These are phyloP conservation scores for Platichthys stellatus DNA, from an alignment of 2,113 vertebrate genomes.

Conservation along the genomic window DNA sequence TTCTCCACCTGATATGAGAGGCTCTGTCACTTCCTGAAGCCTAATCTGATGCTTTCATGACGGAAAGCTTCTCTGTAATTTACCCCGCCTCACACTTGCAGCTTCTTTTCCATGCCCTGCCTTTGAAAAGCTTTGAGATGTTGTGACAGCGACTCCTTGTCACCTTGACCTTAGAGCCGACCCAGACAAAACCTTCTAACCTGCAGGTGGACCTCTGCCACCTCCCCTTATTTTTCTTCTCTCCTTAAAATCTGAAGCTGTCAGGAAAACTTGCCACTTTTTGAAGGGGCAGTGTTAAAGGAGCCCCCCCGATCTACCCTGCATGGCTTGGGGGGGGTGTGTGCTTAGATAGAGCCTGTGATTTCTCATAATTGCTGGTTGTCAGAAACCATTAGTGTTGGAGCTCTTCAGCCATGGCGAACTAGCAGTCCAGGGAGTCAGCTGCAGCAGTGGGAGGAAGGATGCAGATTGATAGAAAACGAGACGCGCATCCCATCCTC, in stretches of 20 bases:
- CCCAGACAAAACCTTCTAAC: no score
- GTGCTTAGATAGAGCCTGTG: constrained; percentile 51
- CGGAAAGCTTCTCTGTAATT: background rate
- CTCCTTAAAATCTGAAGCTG: constrained; percentile 7
- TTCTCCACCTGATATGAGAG: background rate
- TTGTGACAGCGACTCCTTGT: no score
- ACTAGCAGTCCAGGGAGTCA: constrained; percentile 54
- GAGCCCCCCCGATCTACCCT: constrained; percentile 35
- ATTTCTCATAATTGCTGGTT: constrained; percentile 78
- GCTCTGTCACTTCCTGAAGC: constrained; percentile 13
- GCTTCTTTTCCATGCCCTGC: no score
- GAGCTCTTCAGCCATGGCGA: constrained; percentile 57
- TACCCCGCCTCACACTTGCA: background rate
- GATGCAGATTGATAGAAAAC: constrained; percentile 57
- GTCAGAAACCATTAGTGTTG: constrained; percentile 78
- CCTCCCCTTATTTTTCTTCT: background rate
- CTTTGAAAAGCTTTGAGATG: no score
- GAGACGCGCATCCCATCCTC: constrained; percentile 33
- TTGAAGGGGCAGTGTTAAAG: constrained; percentile 14
- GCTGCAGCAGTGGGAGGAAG: constrained; percentile 57
- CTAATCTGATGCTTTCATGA: background rate
- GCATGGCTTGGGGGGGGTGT: constrained; percentile 26
- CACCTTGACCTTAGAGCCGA: no score
- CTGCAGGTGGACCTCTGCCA: background rate
- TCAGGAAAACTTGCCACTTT: background rate